A percentile compares a stretch with the other conserved stretches of the same genome.
These are phyloP conservation scores for Whitmania pigra DNA, from an alignment of 1,140 invertebrate species.

Conservation along the genomic window DNA sequence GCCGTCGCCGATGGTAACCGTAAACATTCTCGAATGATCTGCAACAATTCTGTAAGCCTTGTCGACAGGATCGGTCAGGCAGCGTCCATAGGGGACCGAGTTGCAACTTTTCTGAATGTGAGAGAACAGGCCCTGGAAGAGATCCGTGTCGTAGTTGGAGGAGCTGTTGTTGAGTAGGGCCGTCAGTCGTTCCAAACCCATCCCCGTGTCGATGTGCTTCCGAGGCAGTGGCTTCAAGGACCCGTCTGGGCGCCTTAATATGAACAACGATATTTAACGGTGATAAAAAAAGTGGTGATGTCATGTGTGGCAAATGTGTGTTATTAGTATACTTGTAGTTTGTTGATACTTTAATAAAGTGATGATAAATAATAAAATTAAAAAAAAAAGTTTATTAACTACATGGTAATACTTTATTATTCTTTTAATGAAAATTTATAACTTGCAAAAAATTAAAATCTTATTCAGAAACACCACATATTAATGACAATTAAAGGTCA, in stretches of 20 bases:
- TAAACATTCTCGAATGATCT: conserved; percentile 91
- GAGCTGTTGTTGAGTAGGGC: conserved; percentile 91
- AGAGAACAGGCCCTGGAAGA: conserved; percentile 84
- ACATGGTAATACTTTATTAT: background rate
- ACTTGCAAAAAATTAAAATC: background rate
- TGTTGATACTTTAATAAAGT: too few relatives aligned
- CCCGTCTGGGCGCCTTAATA: conserved; percentile 13
- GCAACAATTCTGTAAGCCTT: conserved; percentile 97
- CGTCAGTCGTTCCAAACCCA: conserved; percentile 89
- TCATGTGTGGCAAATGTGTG: too few relatives aligned
- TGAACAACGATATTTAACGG: too few relatives aligned
- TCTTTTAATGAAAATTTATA: background rate
- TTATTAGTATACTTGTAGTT: too few relatives aligned
- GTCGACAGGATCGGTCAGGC: conserved; percentile 69
- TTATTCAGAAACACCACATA: too few relatives aligned
- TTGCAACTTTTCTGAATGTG: conserved; percentile 55
- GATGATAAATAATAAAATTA: background rate
- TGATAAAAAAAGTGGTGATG: background rate
- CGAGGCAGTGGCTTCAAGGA: conserved; percentile 67
- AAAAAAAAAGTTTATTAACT: too few relatives aligned
- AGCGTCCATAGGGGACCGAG: background rate
- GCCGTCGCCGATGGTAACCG: conserved; percentile 89
- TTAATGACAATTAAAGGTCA: too few relatives aligned
- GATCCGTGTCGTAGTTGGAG: conserved; percentile 97
- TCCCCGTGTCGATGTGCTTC: conserved; percentile 98